Evolutionary conservation across 2,888 invertebrate species (phyloP).

Genomic region (Apoda limacodes): DNA sequence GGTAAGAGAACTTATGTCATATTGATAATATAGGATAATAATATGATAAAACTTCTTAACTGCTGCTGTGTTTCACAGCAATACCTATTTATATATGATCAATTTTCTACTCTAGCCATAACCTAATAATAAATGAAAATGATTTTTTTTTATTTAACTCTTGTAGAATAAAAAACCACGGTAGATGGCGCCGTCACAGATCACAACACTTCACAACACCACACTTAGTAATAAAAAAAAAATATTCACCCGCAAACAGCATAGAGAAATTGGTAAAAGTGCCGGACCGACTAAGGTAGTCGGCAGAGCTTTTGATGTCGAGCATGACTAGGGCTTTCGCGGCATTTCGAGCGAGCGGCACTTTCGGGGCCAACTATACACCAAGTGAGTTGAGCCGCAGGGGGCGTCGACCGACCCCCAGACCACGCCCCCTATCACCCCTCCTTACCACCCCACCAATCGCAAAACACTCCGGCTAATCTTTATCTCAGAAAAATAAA

Average conservation of each 20-base stretch:
- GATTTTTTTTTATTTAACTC: no score
- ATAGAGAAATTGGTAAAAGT: constrained; percentile 95
- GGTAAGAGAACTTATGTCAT: no score
- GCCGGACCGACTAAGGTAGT: constrained; percentile 90
- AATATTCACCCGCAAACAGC: constrained; percentile 89
- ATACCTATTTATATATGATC: no score
- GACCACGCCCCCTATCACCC: constrained; percentile 33
- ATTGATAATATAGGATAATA: no score
- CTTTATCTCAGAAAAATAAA: constrained; percentile 69
- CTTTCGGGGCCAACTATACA: constrained; percentile 30
- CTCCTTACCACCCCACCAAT: constrained; percentile 49
- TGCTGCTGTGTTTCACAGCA: no score
- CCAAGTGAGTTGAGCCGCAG: constrained; percentile 21
- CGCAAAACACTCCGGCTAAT: constrained; percentile 60
- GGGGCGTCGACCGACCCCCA: constrained; percentile 23
- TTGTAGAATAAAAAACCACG: no score
- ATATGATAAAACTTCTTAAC: no score
- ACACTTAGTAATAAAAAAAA: constrained; percentile 26
- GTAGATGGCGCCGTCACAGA: no score
- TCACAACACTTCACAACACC: constrained; percentile 25
- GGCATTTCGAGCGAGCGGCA: constrained; percentile 41
- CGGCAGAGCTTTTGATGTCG: constrained; percentile 92
- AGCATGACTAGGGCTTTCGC: constrained; percentile 72
- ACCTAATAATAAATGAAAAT: no score
- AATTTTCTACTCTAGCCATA: no score